Conservation (phyloP, 1,140 invertebrate species). For the Megalopta genalis region DNA sequence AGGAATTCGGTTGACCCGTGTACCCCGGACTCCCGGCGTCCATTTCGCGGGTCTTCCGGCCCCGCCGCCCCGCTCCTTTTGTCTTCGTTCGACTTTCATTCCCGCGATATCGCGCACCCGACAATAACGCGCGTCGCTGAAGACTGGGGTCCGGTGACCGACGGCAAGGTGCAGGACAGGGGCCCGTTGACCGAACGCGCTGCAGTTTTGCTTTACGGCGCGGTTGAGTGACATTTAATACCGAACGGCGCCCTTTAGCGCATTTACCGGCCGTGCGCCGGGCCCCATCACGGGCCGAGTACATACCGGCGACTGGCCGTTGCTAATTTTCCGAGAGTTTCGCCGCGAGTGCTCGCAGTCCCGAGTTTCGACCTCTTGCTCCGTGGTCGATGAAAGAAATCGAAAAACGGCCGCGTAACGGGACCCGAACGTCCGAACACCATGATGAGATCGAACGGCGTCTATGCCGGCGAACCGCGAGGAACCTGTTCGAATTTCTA, state of each 20-base stretch:
- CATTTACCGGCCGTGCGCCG: conserved; percentile 57
- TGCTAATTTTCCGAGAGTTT: conserved; percentile 55
- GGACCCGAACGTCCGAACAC: background rate
- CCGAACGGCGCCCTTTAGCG: conserved; percentile 68
- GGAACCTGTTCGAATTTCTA: too few relatives aligned
- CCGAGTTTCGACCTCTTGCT: conserved; percentile 9
- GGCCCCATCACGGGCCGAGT: conserved; percentile 2
- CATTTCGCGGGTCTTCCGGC: conserved; percentile 12
- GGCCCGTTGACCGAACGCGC: conserved; percentile 68
- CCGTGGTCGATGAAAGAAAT: background rate
- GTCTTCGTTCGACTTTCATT: conserved; percentile 34
- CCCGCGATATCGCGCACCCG: conserved; percentile 60
- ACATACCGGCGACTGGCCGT: conserved; percentile 8
- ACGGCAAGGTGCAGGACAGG: conserved; percentile 59
- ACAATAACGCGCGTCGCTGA: conserved; percentile 62
- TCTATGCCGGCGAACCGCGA: too few relatives aligned
- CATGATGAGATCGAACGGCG: background rate
- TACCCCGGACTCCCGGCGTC: background rate
- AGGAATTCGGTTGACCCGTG: conserved; percentile 38
- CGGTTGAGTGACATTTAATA: conserved; percentile 74
- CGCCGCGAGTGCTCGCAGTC: conserved; percentile 16
- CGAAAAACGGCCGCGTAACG: background rate
- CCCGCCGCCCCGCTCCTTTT: background rate
- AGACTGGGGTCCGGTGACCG: conserved; percentile 32
- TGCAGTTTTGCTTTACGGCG: conserved; percentile 74